Evolutionary conservation across 2,888 invertebrate genomes (phyloP).

Genomic region (Gasteruption jaculator): DNA sequence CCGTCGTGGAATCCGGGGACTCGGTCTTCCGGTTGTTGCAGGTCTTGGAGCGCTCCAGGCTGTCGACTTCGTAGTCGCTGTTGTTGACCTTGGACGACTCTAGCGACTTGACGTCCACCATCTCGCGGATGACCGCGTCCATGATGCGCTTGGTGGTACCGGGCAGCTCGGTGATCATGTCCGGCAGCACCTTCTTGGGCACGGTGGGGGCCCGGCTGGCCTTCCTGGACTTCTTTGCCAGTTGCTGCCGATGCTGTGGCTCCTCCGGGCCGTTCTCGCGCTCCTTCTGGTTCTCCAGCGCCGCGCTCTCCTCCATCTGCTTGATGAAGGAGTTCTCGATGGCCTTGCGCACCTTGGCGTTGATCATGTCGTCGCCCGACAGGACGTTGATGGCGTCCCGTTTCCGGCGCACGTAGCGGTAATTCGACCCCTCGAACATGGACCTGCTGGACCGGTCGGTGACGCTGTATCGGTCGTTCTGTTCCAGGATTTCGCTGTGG

Average conservation of each 20-base stretch:
- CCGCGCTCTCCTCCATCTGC: slow-evolving; percentile 43
- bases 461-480: slow-evolving; percentile 36
- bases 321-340: slow-evolving; percentile 46
- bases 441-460: slow-evolving; percentile 42
- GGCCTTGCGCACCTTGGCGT: slow-evolving; percentile 41
- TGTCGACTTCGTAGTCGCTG: slow-evolving; percentile 47
- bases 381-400: slow-evolving; percentile 18
- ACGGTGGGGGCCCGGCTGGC: slow-evolving; percentile 19
- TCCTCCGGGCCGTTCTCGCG: slow-evolving; percentile 2
- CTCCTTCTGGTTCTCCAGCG: slow-evolving; percentile 24
- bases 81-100: slow-evolving; percentile 25
- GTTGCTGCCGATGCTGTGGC: slow-evolving; percentile 12
- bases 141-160: slow-evolving; percentile 47
- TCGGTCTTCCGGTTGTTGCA: slow-evolving; percentile 26
- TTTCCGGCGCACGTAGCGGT: slow-evolving; percentile 16
- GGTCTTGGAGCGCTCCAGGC: slow-evolving; percentile 41
- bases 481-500: slow-evolving; percentile 41
- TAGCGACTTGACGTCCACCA: slow-evolving; percentile 43
- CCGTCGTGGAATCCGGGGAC: slow-evolving; percentile 32
- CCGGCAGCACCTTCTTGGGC: slow-evolving; percentile 34
- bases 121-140: slow-evolving; percentile 52
- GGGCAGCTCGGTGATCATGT: slow-evolving; percentile 44
- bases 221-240: slow-evolving; percentile 18
- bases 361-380: slow-evolving; percentile 31
- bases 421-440: slow-evolving; percentile 39